phyloP scores from a whole-genome alignment of 2,888 invertebrate species.

The Melanophora roralis region DNA sequence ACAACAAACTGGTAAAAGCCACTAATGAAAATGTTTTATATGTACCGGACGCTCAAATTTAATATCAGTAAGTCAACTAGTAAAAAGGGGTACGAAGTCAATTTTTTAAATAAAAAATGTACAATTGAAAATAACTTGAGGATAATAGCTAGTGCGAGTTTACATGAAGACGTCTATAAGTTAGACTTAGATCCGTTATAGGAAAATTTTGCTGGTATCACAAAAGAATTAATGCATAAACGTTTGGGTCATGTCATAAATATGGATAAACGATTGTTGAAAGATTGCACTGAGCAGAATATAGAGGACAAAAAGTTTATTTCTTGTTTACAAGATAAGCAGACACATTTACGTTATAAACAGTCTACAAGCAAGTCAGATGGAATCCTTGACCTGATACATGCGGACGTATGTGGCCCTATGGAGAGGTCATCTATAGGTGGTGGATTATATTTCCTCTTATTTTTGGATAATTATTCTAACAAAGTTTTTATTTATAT shows the following conservation, averaged over 20 bases:
- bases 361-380: not conserved
- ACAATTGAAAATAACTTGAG: not conserved
- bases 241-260: constrained; percentile 9
- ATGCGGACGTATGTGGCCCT: constrained; percentile 30
- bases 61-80: constrained; percentile 35
- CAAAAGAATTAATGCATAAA: constrained; percentile 8
- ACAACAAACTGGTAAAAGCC: not conserved
- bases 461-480: constrained; percentile 32
- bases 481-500: constrained; percentile 32
- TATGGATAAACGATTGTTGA: not conserved
- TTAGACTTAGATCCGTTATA: not conserved
- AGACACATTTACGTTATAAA: constrained; percentile 14
- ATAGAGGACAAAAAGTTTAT: not conserved
- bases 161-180: not conserved
- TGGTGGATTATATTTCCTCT: constrained; percentile 14
- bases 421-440: constrained; percentile 15
- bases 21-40: constrained; percentile 19
- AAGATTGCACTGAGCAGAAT: not conserved
- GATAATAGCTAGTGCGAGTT: not conserved
- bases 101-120: constrained; percentile 16
- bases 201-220: not conserved
- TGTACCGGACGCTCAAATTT: constrained; percentile 34
- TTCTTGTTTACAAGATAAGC: constrained; percentile 19
- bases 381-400: not conserved
- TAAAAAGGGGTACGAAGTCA: constrained; percentile 7